Evolutionary conservation across 1,140 invertebrate genomes (phyloP).

Genomic region (Platorchestia sp.): DNA sequence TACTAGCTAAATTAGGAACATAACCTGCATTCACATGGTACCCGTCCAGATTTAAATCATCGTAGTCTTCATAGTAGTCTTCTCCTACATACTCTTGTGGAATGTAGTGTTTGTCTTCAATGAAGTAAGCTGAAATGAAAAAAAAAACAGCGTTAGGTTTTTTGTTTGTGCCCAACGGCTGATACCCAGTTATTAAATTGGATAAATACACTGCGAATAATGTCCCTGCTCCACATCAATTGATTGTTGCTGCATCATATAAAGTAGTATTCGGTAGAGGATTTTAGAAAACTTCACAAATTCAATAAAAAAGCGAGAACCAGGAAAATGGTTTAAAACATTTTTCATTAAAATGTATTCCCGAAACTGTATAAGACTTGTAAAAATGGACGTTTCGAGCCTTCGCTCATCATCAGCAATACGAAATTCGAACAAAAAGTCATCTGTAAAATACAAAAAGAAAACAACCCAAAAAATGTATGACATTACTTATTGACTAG

Average conservation of each 20-base stretch:
- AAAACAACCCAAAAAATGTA: too few species aligned
- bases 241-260: neutral
- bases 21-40: neutral
- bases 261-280: neutral
- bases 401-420: too few species aligned
- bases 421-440: too few species aligned
- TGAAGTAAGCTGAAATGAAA: neutral
- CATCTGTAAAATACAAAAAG: too few species aligned
- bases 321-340: too few species aligned
- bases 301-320: too few species aligned
- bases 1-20: neutral
- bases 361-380: too few species aligned
- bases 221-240: neutral
- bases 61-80: constrained; percentile 5
- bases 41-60: neutral
- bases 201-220: neutral
- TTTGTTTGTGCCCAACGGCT: neutral
- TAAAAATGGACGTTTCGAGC: too few species aligned
- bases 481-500: too few species aligned
- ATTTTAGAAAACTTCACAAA: neutral
- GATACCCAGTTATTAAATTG: too few species aligned
- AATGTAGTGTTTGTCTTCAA: constrained; percentile 38
- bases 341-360: too few species aligned
- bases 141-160: neutral
- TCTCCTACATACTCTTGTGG: neutral